Conservation (phyloP, 2,888 invertebrate species). For the Leptinotarsa haldemani region DNA sequence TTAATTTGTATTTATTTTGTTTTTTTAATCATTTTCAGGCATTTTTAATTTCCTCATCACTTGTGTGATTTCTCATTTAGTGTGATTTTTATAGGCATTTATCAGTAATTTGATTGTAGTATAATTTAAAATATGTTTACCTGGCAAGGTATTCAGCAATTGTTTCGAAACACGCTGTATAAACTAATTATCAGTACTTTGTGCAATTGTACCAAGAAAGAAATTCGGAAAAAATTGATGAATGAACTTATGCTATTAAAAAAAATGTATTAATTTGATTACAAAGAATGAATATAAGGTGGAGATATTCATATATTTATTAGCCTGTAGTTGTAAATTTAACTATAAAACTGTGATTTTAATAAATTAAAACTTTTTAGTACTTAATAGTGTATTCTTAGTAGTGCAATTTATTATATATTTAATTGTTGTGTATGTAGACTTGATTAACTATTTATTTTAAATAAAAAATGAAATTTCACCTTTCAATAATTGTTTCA, state of each 20-base stretch:
- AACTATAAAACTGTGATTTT: constrained; percentile 19
- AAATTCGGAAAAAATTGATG: background rate
- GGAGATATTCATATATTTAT: background rate
- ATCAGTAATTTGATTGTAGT: background rate
- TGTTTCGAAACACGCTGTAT: background rate
- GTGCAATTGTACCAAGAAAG: constrained; percentile 9
- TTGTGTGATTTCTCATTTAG: background rate
- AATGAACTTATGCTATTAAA: background rate
- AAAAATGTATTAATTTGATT: background rate
- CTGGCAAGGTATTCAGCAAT: background rate
- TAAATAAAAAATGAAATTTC: constrained; percentile 4
- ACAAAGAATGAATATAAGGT: too few species aligned
- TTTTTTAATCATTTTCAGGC: too few species aligned
- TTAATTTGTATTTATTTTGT: too few species aligned
- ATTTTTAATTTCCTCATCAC: background rate
- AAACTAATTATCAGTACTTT: background rate
- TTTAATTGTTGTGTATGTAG: background rate
- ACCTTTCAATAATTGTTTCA: background rate
- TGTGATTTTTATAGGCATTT: constrained; percentile 9
- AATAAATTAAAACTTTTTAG: constrained; percentile 13
- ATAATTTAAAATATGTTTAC: background rate
- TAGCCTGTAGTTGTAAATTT: constrained; percentile 5
- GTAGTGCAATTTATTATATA: constrained; percentile 6
- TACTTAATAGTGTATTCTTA: constrained; percentile 6
- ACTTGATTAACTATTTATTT: constrained; percentile 14